Evolutionary conservation across 2,888 invertebrate species (phyloP), one percentile per base, ranked within the genome.

Genomic region (Drosophila picticornis): DNA sequence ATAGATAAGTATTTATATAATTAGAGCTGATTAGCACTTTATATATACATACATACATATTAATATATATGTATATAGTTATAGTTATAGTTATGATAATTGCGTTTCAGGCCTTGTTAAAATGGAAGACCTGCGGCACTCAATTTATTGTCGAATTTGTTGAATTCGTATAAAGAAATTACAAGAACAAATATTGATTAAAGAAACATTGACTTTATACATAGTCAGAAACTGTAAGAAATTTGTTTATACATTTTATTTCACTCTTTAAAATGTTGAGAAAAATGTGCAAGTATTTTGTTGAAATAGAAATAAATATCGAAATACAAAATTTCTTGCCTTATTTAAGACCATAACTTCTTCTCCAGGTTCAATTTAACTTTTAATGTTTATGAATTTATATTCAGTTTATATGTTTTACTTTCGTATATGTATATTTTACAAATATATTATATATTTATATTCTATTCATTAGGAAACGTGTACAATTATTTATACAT

Each of bases 11-110:
- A 71, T 62, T 60, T 77, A 80, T 76, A 76, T 78, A 80, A 78
- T 78, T 78, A 76, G 72, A 68, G 72, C 78, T 78, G 81, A 78
- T 78, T 78, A 78, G 81, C 78, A 62, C 78, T 38, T 32, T 50
- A 9, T 10, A 32, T 11, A 53, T 53, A 25, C 11, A 32, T 5
- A 36, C 22, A 55, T 11, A 55, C 4, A 19, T 19, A 50, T 13
- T 16, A 6, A 48, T 48, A 25, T 19, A 19, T 16, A 27, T 48
- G 16, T 48, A 27, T 55, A 27, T 10, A 34, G 53, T 22, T 55
- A 80, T 52, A 78, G 71, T 64, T 80, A 70, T 75, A 46, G 68
- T 69, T 59, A 46, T 56, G 59, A 66, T 74, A 79, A 80, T 77
- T 71, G 71, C 38, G 46, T 43, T 53, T 36, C 59, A 29, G 56